Evolutionary conservation across 2,113 vertebrate species (phyloP).

Genomic region (Epinephelus fuscoguttatus): DNA sequence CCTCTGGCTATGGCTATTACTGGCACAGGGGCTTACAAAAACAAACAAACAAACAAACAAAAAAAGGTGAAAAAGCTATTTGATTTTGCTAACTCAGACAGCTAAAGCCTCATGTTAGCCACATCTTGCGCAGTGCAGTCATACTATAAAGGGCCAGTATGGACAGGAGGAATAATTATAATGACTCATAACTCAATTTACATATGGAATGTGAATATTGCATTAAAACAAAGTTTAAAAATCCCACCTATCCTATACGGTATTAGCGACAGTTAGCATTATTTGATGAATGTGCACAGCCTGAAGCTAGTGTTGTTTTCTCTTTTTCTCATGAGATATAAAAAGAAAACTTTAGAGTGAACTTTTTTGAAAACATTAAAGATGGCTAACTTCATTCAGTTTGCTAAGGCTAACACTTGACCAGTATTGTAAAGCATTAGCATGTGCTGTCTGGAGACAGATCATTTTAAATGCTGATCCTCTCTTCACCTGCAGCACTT

Average conservation of each 20-base stretch:
- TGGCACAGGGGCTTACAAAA: not conserved
- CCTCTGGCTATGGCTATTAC: too few relatives aligned
- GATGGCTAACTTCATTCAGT: not conserved
- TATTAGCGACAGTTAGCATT: not conserved
- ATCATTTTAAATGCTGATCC: slow-evolving; percentile 7
- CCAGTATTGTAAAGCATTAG: slow-evolving; percentile 15
- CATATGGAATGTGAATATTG: not conserved
- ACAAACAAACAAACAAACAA: not conserved
- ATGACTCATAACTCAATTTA: not conserved
- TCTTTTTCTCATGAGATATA: not conserved
- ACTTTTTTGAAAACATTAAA: not conserved
- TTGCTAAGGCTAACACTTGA: not conserved
- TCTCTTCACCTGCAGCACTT: not conserved
- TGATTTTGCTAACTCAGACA: not conserved
- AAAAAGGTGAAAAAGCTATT: not conserved
- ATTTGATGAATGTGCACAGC: not conserved
- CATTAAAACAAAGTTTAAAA: not conserved
- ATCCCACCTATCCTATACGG: not conserved
- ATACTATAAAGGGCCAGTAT: not conserved
- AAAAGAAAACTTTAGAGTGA: not conserved
- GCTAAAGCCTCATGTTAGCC: not conserved
- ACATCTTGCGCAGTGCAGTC: not conserved
- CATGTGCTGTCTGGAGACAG: not conserved
- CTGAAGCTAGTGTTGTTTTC: not conserved
- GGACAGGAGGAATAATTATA: slow-evolving; percentile 17